A percentile compares a stretch with the other conserved stretches of the same genome.
phyloP scores from a whole-genome alignment of 2,797 vertebrate species.

The Manis pentadactyla region DNA sequence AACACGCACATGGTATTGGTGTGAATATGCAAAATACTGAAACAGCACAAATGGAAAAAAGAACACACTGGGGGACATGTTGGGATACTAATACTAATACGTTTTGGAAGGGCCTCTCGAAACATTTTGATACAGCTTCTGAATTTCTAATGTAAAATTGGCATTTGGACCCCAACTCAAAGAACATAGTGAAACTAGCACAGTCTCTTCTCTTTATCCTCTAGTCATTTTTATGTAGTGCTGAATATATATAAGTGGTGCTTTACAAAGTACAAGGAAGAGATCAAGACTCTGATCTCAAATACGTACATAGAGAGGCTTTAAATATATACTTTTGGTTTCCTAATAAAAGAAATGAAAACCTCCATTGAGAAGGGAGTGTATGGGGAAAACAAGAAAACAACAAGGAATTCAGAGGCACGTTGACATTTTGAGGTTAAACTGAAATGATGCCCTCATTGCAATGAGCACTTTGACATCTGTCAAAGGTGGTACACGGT shows the following conservation, averaged over 20 bases:
- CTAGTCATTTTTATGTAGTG: background rate
- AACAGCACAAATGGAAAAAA: background rate
- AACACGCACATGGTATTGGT: background rate
- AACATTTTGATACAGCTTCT: conserved; percentile 21
- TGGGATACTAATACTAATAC: conserved; percentile 38
- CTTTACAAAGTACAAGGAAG: conserved; percentile 37
- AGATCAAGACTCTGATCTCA: background rate
- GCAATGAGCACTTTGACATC: conserved; percentile 67
- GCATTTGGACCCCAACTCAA: background rate
- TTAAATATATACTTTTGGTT: conserved; percentile 35
- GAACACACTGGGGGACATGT: background rate
- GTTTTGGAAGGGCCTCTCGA: background rate
- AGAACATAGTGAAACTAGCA: background rate
- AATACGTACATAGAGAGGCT: conserved; percentile 42
- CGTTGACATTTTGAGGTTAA: conserved; percentile 85
- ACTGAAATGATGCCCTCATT: conserved; percentile 71
- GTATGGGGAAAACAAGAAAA: background rate
- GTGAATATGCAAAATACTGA: background rate
- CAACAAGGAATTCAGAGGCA: conserved; percentile 46
- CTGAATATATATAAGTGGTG: conserved; percentile 14
- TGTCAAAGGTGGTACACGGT: conserved; percentile 73
- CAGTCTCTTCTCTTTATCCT: background rate
- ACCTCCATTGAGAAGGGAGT: conserved; percentile 51
- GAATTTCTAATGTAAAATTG: conserved; percentile 17
- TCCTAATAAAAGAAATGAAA: background rate